These are phyloP conservation scores for Homarus gammarus DNA, from an alignment of 2,888 invertebrate species.

Conservation along the genomic window DNA sequence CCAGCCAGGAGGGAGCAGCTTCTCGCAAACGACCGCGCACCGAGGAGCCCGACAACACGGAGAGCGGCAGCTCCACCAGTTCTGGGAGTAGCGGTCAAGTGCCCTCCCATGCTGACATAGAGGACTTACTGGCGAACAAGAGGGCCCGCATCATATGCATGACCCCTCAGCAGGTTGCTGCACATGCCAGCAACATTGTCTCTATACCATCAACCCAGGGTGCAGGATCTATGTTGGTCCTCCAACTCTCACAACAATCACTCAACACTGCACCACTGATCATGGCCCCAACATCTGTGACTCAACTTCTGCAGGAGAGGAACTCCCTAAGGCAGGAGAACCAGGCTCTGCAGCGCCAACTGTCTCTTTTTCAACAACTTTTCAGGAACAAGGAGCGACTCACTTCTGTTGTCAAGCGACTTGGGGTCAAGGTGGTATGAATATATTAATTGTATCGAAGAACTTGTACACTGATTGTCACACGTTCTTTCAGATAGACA, in stretches of 20 bases:
- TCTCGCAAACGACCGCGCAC: background rate
- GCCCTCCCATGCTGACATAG: background rate
- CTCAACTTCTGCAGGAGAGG: conserved; percentile 19
- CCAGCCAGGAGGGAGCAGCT: background rate
- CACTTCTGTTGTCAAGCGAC: background rate
- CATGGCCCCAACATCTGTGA: background rate
- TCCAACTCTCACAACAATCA: background rate
- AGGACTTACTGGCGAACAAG: background rate
- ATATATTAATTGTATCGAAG: background rate
- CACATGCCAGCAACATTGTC: background rate
- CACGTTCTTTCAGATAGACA: too few relatives aligned
- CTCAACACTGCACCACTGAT: background rate
- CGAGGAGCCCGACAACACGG: background rate
- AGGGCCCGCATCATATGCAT: background rate
- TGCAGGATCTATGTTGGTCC: background rate
- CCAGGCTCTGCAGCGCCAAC: background rate
- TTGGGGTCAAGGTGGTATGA: conserved; percentile 8
- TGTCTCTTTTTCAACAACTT: conserved; percentile 5
- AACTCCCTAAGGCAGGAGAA: conserved; percentile 14
- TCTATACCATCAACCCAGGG: background rate
- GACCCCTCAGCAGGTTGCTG: background rate
- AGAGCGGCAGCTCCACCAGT: background rate
- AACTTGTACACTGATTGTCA: too few relatives aligned
- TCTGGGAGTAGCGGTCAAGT: background rate
- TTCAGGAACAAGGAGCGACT: background rate